Percentiles rank a stretch among this genome's conserved stretches.
Evolutionary conservation across 2,888 invertebrate genomes (phyloP).

Genomic region (Amphimallon solstitiale): DNA sequence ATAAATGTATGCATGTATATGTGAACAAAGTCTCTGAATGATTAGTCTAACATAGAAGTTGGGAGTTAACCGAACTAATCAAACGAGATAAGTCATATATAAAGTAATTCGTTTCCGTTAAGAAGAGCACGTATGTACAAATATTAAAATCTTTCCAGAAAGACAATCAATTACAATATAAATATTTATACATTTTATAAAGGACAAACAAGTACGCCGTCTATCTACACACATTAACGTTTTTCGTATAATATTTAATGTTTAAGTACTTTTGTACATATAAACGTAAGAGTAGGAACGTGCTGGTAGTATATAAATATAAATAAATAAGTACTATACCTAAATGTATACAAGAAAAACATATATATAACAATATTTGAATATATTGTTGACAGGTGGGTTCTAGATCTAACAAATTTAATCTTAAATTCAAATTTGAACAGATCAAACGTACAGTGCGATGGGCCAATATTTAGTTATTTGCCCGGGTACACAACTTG

Average conservation of each 20-base stretch:
- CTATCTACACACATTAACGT: slow-evolving; percentile 3
- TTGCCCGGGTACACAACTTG: slow-evolving; percentile 64
- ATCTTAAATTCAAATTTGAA: slow-evolving; percentile 66
- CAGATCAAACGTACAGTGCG: slow-evolving; percentile 63
- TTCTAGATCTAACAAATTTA: slow-evolving; percentile 64
- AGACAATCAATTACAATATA: slow-evolving; percentile 31
- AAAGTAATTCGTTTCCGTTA: slow-evolving; percentile 17
- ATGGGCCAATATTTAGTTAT: slow-evolving; percentile 65
- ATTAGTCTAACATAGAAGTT: neutral
- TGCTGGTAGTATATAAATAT: slow-evolving; percentile 21
- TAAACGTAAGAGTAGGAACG: slow-evolving; percentile 13
- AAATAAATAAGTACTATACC: slow-evolving; percentile 19
- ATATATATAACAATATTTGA: slow-evolving; percentile 60
- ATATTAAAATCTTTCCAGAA: slow-evolving; percentile 30
- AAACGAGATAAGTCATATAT: slow-evolving; percentile 11
- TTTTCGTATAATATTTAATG: slow-evolving; percentile 8
- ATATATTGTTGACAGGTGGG: slow-evolving; percentile 62
- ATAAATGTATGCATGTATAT: too few relatives aligned
- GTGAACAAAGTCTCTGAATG: neutral
- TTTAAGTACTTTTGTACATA: slow-evolving; percentile 17
- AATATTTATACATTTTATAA: slow-evolving; percentile 39
- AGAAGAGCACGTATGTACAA: slow-evolving; percentile 27
- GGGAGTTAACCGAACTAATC: slow-evolving; percentile 5
- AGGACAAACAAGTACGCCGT: slow-evolving; percentile 31
- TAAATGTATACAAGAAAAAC: slow-evolving; percentile 50